Conservation (phyloP, 2,888 invertebrate genomes). For the Parasteatoda lunata region DNA sequence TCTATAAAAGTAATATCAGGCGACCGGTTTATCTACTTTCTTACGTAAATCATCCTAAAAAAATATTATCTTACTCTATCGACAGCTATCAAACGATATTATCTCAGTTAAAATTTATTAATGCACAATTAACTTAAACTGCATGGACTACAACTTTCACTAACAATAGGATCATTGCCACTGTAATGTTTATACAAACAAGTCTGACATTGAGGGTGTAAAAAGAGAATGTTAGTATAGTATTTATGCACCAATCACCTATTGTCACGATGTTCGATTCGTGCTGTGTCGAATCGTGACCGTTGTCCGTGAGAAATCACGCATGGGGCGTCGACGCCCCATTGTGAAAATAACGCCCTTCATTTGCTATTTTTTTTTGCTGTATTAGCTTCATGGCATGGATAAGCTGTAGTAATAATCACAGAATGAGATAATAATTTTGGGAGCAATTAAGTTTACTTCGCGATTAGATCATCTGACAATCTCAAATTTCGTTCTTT, state of each 20-base stretch:
- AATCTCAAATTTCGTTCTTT: neutral
- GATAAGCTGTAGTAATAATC: neutral
- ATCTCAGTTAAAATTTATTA: constrained; percentile 38
- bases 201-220: neutral
- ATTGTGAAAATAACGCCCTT: neutral
- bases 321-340: constrained; percentile 27
- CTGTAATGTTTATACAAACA: constrained; percentile 2
- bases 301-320: constrained; percentile 53
- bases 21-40: too few relatives aligned
- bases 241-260: constrained; percentile 21
- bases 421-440: constrained; percentile 2
- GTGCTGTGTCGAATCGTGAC: constrained; percentile 31
- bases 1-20: too few relatives aligned
- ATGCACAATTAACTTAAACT: constrained; percentile 3
- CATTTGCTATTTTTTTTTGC: neutral
- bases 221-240: too few relatives aligned
- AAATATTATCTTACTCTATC: neutral
- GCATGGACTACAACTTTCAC: neutral
- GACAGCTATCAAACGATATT: neutral
- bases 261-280: constrained; percentile 26
- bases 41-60: neutral
- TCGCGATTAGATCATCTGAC: neutral
- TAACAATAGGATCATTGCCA: neutral
- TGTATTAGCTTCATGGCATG: neutral
- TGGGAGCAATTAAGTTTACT: neutral